These are phyloP conservation scores for Tetramorium alpestre DNA, from an alignment of 1,140 invertebrate species.

Conservation along the genomic window DNA sequence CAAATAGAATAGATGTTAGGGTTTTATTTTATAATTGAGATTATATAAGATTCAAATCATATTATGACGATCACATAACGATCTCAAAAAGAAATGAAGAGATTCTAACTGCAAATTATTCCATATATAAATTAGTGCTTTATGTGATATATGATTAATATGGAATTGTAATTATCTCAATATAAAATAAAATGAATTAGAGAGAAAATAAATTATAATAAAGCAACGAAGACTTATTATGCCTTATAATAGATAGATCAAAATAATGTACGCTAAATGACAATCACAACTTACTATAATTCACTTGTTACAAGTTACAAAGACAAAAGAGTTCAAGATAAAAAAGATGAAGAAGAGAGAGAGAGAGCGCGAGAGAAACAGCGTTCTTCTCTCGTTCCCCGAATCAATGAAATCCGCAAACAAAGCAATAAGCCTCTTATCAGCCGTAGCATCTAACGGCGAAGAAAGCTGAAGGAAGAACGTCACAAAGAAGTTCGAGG, in stretches of 20 bases:
- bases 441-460: background rate
- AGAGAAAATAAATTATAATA: background rate
- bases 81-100: background rate
- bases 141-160: background rate
- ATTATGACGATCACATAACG: background rate
- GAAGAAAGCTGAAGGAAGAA: background rate
- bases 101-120: background rate
- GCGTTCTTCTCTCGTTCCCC: too few relatives aligned
- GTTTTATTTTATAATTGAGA: background rate
- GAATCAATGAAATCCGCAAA: background rate
- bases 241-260: background rate
- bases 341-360: background rate
- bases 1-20: too few relatives aligned
- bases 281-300: conserved; percentile 6
- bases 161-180: background rate
- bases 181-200: background rate
- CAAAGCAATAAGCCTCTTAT: background rate
- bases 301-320: background rate
- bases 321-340: background rate
- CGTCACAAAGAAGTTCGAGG: background rate
- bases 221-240: background rate
- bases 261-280: background rate
- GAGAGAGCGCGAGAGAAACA: background rate
- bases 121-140: background rate
- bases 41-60: background rate